Evolutionary conservation across 2,113 vertebrate species (phyloP), one percentile per base, ranked within the genome.

Genomic region (Nicator chloris): DNA sequence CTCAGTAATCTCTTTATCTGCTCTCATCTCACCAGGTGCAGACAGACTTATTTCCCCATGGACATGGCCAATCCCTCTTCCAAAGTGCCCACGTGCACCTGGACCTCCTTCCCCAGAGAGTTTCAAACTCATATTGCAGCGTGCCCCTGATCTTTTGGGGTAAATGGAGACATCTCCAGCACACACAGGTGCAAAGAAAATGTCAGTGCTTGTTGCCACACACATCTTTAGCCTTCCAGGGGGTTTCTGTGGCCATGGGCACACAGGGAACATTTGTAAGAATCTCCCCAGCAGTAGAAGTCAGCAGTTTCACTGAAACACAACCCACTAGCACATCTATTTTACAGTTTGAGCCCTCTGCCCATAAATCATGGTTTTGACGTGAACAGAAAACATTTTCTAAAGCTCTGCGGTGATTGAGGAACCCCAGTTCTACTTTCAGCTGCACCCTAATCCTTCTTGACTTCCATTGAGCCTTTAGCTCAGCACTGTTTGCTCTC

Each of bases 1-100:
- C 47, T 70, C 53, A 69, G 83, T 93, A 92, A 84, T 96, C 92
- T 92, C 85, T 94, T 93, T 94, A 95, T 95, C 87, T 94, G 87
- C 72, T 77, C 83, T 91, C 77, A 56, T 82, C 93, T 86, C 94
- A 94, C 82, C 82, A 93, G 60, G 90, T 94, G 92, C 91, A 94
- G 94, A 86, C 95, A 96, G 88, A 94, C 22, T 79, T 88, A 66
- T 82, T 86, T 94, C 94, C 96, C 89, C 15, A 2, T 1, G 47
- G 95, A 90, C 50, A 96, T 39, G 73, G 16, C 47, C 51, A 70
- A 27, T 76, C 40, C 73, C 68, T 59, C 63, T 65, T 54, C 81
- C 90, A 57, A 47, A 73, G 57, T 4, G 3, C 75, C 59, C 69
- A 31, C 0, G 0, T 61, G 24, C 82, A 50, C 39, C 15, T 5